Conservation (phyloP, 1,140 invertebrate genomes). For the Glossosoma conforme region DNA sequence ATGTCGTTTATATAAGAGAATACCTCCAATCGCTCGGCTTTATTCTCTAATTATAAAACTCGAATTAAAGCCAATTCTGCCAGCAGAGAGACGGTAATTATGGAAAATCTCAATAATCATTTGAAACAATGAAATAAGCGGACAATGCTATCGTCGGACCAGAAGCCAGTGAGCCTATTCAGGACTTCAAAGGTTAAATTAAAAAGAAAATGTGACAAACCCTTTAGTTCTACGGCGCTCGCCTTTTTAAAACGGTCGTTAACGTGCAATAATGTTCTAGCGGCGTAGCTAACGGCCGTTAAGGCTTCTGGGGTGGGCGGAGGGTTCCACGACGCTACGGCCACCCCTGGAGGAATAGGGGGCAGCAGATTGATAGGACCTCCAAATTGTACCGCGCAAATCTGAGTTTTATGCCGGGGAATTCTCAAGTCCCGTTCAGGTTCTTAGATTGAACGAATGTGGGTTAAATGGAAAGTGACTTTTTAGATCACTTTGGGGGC, state of each 20-base stretch:
- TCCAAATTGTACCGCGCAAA: slow-evolving; percentile 28
- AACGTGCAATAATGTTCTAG: slow-evolving; percentile 31
- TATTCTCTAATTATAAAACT: too few species aligned
- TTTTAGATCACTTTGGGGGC: slow-evolving; percentile 4
- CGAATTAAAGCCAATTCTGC: too few species aligned
- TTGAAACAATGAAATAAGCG: slow-evolving; percentile 23
- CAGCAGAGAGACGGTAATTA: slow-evolving; percentile 1
- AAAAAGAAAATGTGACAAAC: slow-evolving; percentile 31
- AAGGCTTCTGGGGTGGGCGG: slow-evolving; percentile 2
- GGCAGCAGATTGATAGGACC: slow-evolving; percentile 28
- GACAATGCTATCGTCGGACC: slow-evolving; percentile 9
- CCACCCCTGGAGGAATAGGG: neutral
- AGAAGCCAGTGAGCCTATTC: slow-evolving; percentile 8
- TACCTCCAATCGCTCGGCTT: too few species aligned
- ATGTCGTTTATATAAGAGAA: too few species aligned
- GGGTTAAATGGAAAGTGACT: slow-evolving; percentile 27
- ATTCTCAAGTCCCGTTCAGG: slow-evolving; percentile 16
- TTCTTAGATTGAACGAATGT: slow-evolving; percentile 16
- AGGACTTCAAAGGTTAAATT: slow-evolving; percentile 28
- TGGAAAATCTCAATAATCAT: slow-evolving; percentile 19
- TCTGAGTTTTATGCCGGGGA: slow-evolving; percentile 31
- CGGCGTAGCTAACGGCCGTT: slow-evolving; percentile 22
- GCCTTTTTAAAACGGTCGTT: slow-evolving; percentile 31
- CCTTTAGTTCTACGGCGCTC: slow-evolving; percentile 16
- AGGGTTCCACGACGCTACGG: neutral